Base-by-base conservation (phyloP, 2,797 vertebrate species). In the Ambastaia sidthimunki region DNA sequence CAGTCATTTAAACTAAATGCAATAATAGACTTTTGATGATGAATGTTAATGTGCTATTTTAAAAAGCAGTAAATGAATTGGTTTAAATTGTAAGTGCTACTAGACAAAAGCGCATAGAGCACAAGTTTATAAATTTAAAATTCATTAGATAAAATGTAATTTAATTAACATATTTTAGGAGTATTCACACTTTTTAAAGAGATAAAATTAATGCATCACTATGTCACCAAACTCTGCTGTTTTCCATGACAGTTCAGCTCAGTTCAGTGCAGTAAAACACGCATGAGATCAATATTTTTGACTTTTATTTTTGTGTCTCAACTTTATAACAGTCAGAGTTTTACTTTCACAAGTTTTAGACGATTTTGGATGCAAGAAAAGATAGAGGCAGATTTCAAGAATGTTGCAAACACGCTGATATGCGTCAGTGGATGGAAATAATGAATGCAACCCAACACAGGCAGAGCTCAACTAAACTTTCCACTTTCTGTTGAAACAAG, bases 361-460 rank as follows among this genome's bases (percentile, higher is more conserved):
- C 18, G 50, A 59, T 76, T 76, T 60, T 34, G 70, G 47, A 74
- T 67, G 34, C 47, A 37, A 54, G 65, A 71, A 65, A 54, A 74
- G 81, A 55, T 75, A 47, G 68, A 72, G 76, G 69, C 59, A 65
- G 68, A 57, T 71, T 79, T 79, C 59, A 65, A 71, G 57, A 79
- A 28, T 23, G 62, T 72, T 83, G 72, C 59, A 44, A 71, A 63
- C 55, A 52, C 48, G 28, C 50, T 50, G 78, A 72, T 80, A 69
- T 83, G 77, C 62, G 60, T 72, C 82, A 71, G 72, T 80, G 82
- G 21, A 59, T 73, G 70, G 74, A 83, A 83, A 80, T 83, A 83
- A 83, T 80, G 77, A 80, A 83, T 76, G 50, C 78, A 69, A 41
- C 63, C 75, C 50, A 68, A 69, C 76, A 54, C 54, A 50, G n/a